Evolutionary conservation across 1,140 invertebrate species (phyloP).

Genomic region (Zophobas atratus): DNA sequence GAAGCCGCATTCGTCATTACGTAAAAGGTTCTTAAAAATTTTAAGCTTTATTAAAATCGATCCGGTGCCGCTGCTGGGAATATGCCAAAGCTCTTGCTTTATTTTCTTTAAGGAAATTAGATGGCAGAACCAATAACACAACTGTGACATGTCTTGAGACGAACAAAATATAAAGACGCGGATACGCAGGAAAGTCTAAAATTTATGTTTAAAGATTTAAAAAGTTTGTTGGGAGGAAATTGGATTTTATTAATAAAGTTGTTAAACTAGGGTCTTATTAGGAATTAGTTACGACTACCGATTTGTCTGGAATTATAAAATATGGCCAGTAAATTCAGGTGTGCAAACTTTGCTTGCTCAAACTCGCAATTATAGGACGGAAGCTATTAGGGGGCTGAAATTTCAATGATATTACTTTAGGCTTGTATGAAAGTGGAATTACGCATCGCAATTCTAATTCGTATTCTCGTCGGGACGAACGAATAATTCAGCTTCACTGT

Average conservation of each 20-base stretch:
- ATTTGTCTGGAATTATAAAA: conserved; percentile 30
- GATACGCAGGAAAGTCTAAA: background rate
- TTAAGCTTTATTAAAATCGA: background rate
- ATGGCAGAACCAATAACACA: conserved; percentile 9
- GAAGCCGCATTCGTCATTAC: background rate
- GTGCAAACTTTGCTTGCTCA: conserved; percentile 15
- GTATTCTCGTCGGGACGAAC: background rate
- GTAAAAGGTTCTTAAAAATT: background rate
- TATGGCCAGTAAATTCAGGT: conserved; percentile 18
- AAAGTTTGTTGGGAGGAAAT: conserved; percentile 5
- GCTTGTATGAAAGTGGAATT: background rate
- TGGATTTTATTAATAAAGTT: conserved; percentile 32
- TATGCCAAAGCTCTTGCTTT: background rate
- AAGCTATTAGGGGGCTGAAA: conserved; percentile 11
- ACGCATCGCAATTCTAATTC: conserved; percentile 1
- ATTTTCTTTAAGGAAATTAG: conserved; percentile 1
- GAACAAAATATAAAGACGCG: background rate
- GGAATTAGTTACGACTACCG: conserved; percentile 15
- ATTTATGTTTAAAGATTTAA: conserved; percentile 17
- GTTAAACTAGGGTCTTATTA: conserved; percentile 26
- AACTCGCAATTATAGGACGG: conserved; percentile 14
- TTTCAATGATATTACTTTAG: background rate
- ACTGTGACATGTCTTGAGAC: background rate
- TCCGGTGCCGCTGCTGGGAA: background rate
- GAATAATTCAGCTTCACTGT: too few relatives aligned